Evolutionary conservation across 2,797 vertebrate species (phyloP).

Genomic region (Pantherophis alleghaniensis): DNA sequence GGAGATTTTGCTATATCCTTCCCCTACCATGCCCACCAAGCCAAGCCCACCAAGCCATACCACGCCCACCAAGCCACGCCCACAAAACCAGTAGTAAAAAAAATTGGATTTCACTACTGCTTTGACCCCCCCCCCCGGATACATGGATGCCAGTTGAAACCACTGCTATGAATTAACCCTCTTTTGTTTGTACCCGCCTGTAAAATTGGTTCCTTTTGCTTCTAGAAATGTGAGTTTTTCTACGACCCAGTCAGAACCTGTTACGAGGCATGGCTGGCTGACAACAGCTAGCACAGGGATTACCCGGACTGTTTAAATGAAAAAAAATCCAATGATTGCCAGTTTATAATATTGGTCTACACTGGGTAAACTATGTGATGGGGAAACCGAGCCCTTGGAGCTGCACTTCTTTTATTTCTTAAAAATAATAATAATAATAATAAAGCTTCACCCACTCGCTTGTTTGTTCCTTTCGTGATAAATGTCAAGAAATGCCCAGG

Average conservation of each 20-base stretch:
- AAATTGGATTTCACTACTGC: no score
- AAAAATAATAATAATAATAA: background rate
- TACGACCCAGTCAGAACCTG: conserved; percentile 1
- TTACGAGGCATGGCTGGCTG: conserved; percentile 27
- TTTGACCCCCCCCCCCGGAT: background rate
- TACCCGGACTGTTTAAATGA: conserved; percentile 12
- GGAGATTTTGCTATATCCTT: no score
- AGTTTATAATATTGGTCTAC: conserved; percentile 30
- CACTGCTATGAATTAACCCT: background rate
- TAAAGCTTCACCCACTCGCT: background rate
- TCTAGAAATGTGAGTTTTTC: conserved; percentile 65
- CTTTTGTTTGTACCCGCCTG: conserved; percentile 29
- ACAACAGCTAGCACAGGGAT: background rate
- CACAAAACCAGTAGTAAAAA: no score
- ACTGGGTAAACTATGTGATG: conserved; percentile 20
- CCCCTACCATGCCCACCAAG: no score
- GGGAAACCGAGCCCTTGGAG: conserved; percentile 26
- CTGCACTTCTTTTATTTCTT: conserved; percentile 10
- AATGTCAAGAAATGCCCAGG: conserved; percentile 1
- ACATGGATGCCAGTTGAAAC: background rate
- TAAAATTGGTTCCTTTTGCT: conserved; percentile 42
- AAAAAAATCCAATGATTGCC: conserved; percentile 3
- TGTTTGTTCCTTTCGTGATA: conserved; percentile 23
- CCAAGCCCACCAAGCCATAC: no score
- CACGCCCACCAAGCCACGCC: no score